Percentiles rank a stretch among this genome's conserved stretches.
Evolutionary conservation across 2,113 vertebrate genomes (phyloP).

Genomic region (Galbula dea): DNA sequence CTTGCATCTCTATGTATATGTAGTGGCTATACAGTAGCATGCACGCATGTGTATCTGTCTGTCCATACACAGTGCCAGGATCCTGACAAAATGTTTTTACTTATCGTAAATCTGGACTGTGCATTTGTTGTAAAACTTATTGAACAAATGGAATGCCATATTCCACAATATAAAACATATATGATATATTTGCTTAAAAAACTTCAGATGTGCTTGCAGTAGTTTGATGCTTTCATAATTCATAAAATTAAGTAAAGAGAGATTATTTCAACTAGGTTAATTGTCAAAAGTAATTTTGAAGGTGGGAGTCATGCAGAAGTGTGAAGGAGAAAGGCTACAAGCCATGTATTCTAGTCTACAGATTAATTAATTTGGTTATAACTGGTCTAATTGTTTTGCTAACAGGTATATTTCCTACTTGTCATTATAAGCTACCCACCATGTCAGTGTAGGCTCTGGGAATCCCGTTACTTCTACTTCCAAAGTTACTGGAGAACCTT

Average conservation of each 20-base stretch:
- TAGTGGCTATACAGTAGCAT: not conserved
- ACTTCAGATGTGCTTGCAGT: not conserved
- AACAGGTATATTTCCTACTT: conserved; percentile 28
- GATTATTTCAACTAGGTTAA: not conserved
- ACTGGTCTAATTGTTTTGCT: not conserved
- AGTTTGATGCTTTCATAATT: not conserved
- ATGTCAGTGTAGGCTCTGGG: conserved; percentile 89
- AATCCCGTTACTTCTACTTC: conserved; percentile 93
- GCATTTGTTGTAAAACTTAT: not conserved
- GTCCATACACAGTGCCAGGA: not conserved
- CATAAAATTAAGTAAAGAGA: not conserved
- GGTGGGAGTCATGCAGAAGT: conserved; percentile 29
- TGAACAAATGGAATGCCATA: conserved; percentile 34
- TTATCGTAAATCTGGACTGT: not conserved
- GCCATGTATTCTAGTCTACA: not conserved
- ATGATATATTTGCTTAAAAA: not conserved
- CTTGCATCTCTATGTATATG: not conserved
- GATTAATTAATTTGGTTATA: not conserved
- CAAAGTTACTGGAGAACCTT: conserved; percentile 92
- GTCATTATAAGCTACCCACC: conserved; percentile 95
- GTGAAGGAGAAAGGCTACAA: not conserved
- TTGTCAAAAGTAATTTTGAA: not conserved
- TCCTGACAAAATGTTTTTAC: not conserved
- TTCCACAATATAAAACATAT: not conserved
- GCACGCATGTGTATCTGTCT: not conserved